Evolutionary conservation across 2,113 vertebrate species (phyloP).

Genomic region (Psettodes erumei): DNA sequence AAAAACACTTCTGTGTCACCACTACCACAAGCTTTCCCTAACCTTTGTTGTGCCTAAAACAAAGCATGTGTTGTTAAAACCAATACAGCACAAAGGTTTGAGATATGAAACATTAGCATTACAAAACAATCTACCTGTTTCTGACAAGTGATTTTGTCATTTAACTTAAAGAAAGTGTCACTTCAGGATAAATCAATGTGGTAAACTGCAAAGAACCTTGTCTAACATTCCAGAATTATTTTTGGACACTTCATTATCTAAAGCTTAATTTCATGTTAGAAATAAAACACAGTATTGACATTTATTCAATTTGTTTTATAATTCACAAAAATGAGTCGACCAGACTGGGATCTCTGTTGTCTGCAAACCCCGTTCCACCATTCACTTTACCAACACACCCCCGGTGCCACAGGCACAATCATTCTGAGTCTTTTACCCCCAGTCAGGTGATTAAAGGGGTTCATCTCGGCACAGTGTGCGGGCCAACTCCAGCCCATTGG

Average conservation of each 20-base stretch:
- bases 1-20: no score
- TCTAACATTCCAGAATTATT: not conserved
- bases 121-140: no score
- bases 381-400: not conserved
- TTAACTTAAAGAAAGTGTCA: no score
- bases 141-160: no score
- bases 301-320: not conserved
- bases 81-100: no score
- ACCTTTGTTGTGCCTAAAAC: no score
- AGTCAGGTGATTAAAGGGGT: constrained; percentile 43
- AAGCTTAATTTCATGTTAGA: not conserved
- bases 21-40: no score
- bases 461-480: constrained; percentile 25
- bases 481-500: constrained; percentile 33
- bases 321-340: not conserved
- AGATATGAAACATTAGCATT: no score
- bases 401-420: not conserved
- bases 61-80: no score
- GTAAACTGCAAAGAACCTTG: not conserved
- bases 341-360: no score
- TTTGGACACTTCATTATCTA: not conserved
- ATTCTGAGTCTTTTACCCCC: not conserved
- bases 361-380: not conserved
- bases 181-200: not conserved
- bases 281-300: not conserved